Percentiles rank a stretch among this genome's conserved stretches.
phyloP scores from a whole-genome alignment of 1,140 invertebrate genomes.

The Triops cancriformis region DNA sequence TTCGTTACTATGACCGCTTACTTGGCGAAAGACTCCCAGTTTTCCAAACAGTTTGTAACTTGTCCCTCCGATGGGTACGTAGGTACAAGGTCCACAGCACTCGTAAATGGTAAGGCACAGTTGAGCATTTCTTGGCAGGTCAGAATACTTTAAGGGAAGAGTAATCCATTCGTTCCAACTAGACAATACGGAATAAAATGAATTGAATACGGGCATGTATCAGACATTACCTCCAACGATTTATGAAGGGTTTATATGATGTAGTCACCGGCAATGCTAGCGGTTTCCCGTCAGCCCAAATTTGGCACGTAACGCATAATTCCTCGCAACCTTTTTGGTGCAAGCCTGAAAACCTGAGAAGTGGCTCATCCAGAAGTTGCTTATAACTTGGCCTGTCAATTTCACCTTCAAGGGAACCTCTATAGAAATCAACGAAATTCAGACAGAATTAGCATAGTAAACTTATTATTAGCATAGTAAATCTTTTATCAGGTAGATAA shows the following conservation, averaged over 20 bases:
- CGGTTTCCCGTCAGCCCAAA: conserved; percentile 72
- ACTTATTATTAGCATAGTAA: not conserved
- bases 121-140: conserved; percentile 79
- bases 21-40: conserved; percentile 75
- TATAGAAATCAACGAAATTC: conserved; percentile 42
- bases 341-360: conserved; percentile 81
- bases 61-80: conserved; percentile 78
- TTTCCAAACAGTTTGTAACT: conserved; percentile 87
- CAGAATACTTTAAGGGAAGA: conserved; percentile 82
- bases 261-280: conserved; percentile 82
- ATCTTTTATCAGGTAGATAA: conserved; percentile 30
- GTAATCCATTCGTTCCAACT: conserved; percentile 98
- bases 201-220: no score
- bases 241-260: conserved; percentile 86
- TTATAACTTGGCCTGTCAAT: conserved; percentile 76
- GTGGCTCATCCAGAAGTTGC: conserved; percentile 73
- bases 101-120: conserved; percentile 90
- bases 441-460: conserved; percentile 7
- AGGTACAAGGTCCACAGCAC: conserved; percentile 73
- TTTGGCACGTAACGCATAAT: conserved; percentile 75
- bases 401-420: conserved; percentile 89
- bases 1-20: conserved; percentile 37
- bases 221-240: conserved; percentile 77
- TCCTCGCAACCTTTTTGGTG: conserved; percentile 72
- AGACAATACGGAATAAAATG: conserved; percentile 20